Percentiles rank a stretch among this genome's conserved stretches.
phyloP scores from a whole-genome alignment of 2,113 vertebrate genomes.

The Chaenocephalus aceratus region DNA sequence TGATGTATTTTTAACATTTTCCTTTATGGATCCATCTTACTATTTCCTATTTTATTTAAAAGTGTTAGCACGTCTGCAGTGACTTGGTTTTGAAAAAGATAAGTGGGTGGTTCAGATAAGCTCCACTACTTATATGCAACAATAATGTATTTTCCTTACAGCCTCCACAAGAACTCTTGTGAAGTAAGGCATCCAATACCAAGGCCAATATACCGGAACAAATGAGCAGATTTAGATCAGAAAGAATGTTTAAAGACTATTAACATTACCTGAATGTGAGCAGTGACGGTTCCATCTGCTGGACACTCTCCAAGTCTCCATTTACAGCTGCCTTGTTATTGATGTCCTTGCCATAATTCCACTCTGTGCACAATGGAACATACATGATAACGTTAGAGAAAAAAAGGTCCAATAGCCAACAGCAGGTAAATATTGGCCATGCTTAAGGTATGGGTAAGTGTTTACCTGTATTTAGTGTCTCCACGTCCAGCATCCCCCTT shows the following conservation, averaged over 20 bases:
- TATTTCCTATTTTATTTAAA: neutral
- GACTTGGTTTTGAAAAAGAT: slow-evolving; percentile 11
- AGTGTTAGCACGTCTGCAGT: neutral
- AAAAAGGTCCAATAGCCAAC: neutral
- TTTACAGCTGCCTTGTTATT: slow-evolving; percentile 83
- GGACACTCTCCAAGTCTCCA: slow-evolving; percentile 84
- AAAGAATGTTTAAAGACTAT: slow-evolving; percentile 66
- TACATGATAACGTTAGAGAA: slow-evolving; percentile 14
- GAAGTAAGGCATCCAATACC: slow-evolving; percentile 21
- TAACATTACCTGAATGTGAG: slow-evolving; percentile 89
- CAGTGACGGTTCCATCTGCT: slow-evolving; percentile 84
- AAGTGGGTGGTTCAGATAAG: slow-evolving; percentile 63
- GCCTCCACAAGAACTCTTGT: slow-evolving; percentile 21
- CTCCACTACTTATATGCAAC: slow-evolving; percentile 55
- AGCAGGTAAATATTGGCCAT: neutral
- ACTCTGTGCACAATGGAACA: slow-evolving; percentile 81
- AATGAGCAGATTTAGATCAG: slow-evolving; percentile 34
- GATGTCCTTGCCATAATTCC: slow-evolving; percentile 88
- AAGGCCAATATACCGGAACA: slow-evolving; percentile 22
- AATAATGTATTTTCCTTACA: slow-evolving; percentile 45
- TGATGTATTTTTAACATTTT: neutral
- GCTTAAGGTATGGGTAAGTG: neutral
- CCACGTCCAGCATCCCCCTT: slow-evolving; percentile 93
- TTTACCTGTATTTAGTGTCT: slow-evolving; percentile 94
- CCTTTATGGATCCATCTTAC: neutral